Conservation (phyloP, 2,888 invertebrate species). For the Criorhina ranunculi region DNA sequence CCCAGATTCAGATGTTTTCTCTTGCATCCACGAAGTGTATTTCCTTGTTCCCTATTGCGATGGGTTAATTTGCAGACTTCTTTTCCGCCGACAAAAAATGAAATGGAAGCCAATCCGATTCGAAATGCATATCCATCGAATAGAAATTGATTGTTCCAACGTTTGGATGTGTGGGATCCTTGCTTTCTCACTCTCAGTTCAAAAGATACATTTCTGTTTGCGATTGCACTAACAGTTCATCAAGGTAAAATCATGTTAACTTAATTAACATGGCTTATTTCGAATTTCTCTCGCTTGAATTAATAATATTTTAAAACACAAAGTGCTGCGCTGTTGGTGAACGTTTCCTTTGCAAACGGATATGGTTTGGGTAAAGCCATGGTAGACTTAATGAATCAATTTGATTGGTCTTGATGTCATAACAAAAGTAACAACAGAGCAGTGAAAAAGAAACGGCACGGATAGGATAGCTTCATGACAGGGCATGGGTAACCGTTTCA, state of each 20-base stretch:
- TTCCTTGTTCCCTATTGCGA: constrained; percentile 57
- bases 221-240: constrained; percentile 61
- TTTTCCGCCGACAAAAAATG: constrained; percentile 9
- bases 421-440: constrained; percentile 52
- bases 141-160: constrained; percentile 53
- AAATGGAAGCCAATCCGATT: constrained; percentile 43
- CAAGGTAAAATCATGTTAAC: constrained; percentile 74
- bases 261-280: constrained; percentile 72
- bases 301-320: constrained; percentile 49
- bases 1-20: constrained; percentile 1
- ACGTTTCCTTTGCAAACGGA: constrained; percentile 15
- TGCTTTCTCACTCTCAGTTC: constrained; percentile 18
- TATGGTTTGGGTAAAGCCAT: constrained; percentile 7
- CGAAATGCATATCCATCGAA: constrained; percentile 37
- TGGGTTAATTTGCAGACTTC: constrained; percentile 56
- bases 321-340: background rate
- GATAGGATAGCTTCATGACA: constrained; percentile 12
- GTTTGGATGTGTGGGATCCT: constrained; percentile 56
- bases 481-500: constrained; percentile 1
- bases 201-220: constrained; percentile 28
- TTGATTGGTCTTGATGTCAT: constrained; percentile 63
- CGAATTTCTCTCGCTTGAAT: constrained; percentile 53
- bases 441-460: constrained; percentile 2
- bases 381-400: constrained; percentile 65
- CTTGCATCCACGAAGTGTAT: constrained; percentile 16